These are phyloP conservation scores for Sesamia inferens DNA, from an alignment of 2,888 invertebrate species.

Conservation along the genomic window DNA sequence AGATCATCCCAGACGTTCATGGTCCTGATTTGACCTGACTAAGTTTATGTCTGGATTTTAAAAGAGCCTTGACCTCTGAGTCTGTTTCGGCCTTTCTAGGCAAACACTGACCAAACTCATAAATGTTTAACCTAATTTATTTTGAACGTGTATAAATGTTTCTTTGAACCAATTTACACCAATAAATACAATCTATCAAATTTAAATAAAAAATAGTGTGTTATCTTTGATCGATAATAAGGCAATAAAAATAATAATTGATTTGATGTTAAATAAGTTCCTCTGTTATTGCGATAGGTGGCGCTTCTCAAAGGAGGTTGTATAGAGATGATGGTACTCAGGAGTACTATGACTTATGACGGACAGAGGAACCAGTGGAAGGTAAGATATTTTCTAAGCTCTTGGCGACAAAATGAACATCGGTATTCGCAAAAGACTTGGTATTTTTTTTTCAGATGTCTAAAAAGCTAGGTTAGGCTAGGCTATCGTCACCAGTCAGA, in stretches of 20 bases:
- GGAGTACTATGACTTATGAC: conserved; percentile 98
- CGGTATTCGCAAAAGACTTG: too few species aligned
- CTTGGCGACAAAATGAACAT: not conserved
- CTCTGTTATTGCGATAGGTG: conserved; percentile 70
- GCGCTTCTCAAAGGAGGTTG: conserved; percentile 97
- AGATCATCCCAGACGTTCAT: not conserved
- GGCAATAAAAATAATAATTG: too few species aligned
- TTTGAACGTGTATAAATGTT: not conserved
- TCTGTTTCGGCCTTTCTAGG: not conserved
- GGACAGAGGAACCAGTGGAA: conserved; percentile 97
- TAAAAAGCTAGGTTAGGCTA: too few species aligned
- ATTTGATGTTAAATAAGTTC: not conserved
- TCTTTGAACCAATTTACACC: not conserved
- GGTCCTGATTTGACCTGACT: not conserved
- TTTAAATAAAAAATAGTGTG: too few species aligned
- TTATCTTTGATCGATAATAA: not conserved
- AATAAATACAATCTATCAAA: not conserved
- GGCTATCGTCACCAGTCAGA: too few species aligned
- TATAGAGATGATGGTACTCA: conserved; percentile 98
- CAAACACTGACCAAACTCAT: too few species aligned
- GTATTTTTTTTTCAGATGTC: not conserved
- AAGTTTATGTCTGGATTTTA: not conserved
- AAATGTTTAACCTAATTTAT: not conserved
- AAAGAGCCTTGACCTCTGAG: not conserved
- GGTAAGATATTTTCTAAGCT: conserved; percentile 81